Percentiles rank a stretch among this genome's conserved stretches.
These are phyloP conservation scores for Canis aureus DNA, from an alignment of 2,113 vertebrate species.

Conservation along the genomic window DNA sequence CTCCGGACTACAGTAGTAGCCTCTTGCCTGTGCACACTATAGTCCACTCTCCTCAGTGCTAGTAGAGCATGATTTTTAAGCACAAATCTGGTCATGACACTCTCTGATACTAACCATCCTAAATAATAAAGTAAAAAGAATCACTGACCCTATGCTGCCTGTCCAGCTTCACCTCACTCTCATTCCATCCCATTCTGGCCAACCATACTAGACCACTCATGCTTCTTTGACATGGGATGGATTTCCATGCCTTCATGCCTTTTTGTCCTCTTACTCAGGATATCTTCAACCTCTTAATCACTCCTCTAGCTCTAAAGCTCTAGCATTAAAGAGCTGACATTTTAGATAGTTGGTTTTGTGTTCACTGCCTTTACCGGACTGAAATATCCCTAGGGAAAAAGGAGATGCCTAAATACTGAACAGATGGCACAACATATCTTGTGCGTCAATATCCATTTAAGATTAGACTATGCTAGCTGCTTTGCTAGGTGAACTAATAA, in stretches of 20 bases:
- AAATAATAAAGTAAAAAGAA: not conserved
- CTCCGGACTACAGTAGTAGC: fast-evolving
- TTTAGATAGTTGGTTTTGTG: not conserved
- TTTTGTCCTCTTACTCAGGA: not conserved
- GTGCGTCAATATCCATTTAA: not conserved
- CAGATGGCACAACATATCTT: not conserved
- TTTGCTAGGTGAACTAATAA: not conserved
- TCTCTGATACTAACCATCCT: not conserved
- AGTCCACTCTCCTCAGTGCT: not conserved
- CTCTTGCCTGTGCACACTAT: not conserved
- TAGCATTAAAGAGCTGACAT: not conserved
- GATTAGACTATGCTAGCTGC: not conserved
- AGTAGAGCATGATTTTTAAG: not conserved
- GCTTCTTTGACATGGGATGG: not conserved
- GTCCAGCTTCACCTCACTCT: not conserved
- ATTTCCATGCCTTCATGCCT: not conserved
- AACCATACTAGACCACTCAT: not conserved
- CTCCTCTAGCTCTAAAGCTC: not conserved
- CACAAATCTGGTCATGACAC: not conserved
- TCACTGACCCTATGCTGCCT: fast-evolving
- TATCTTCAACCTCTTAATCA: not conserved
- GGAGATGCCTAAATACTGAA: not conserved
- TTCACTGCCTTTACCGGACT: not conserved
- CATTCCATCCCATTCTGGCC: not conserved
- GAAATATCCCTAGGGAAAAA: not conserved